A percentile compares a stretch with the other conserved stretches of the same genome.
Evolutionary conservation across 1,140 invertebrate species (phyloP).

Genomic region (Dinoponera quadriceps): DNA sequence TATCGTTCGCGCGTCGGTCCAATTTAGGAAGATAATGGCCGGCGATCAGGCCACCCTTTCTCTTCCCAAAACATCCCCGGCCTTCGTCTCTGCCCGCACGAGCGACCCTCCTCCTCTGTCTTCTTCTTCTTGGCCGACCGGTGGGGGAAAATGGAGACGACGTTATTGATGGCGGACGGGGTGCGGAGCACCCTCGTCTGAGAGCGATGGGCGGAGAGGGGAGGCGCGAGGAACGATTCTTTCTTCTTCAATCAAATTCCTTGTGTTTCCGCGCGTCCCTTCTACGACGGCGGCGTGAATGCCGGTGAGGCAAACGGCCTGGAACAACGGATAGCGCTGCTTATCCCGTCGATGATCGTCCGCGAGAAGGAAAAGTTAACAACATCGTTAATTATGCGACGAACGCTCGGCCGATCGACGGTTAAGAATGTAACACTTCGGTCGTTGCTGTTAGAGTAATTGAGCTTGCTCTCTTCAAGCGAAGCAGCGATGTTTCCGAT

Average conservation of each 20-base stretch:
- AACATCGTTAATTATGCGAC: constrained; percentile 27
- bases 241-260: constrained; percentile 58
- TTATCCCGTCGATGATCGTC: constrained; percentile 58
- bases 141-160: constrained; percentile 65
- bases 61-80: constrained; percentile 33
- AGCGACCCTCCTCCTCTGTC: not conserved
- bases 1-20: constrained; percentile 62
- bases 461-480: no score
- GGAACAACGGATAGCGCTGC: constrained; percentile 43
- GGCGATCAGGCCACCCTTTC: constrained; percentile 67
- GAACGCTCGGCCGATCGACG: not conserved
- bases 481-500: no score
- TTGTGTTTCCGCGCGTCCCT: constrained; percentile 28
- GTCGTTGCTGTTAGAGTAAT: not conserved
- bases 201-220: not conserved
- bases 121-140: constrained; percentile 24
- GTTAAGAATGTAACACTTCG: not conserved
- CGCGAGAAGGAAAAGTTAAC: constrained; percentile 17
- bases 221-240: constrained; percentile 27
- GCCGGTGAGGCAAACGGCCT: constrained; percentile 16
- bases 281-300: constrained; percentile 19
- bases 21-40: constrained; percentile 81
- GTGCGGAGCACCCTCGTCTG: constrained; percentile 2
- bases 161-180: constrained; percentile 72
- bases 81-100: not conserved